phyloP scores from a whole-genome alignment of 2,888 invertebrate species.

The Parnassius smintheus region DNA sequence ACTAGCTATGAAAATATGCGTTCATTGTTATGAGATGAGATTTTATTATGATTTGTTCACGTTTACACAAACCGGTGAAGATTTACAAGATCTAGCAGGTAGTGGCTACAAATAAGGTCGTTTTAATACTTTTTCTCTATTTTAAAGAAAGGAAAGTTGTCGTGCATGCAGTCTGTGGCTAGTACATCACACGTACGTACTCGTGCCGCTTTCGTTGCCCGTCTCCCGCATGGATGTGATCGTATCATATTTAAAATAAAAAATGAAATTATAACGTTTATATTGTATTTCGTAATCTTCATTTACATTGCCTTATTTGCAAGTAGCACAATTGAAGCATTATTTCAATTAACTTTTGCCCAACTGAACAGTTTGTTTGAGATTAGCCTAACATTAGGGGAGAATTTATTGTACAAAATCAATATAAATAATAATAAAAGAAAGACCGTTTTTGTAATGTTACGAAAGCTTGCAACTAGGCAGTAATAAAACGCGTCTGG shows the following conservation, averaged over 20 bases:
- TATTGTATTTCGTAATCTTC: not conserved
- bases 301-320: not conserved
- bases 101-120: constrained; percentile 45
- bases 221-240: not conserved
- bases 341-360: too few relatives aligned
- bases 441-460: constrained; percentile 56
- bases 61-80: too few relatives aligned
- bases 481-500: constrained; percentile 76
- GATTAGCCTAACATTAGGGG: not conserved
- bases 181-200: constrained; percentile 57
- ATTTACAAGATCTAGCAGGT: too few relatives aligned
- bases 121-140: constrained; percentile 71
- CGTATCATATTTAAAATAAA: not conserved
- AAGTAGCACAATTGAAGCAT: too few relatives aligned
- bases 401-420: not conserved
- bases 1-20: too few relatives aligned
- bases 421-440: constrained; percentile 31
- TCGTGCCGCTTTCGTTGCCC: constrained; percentile 51
- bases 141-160: constrained; percentile 72
- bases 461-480: constrained; percentile 74
- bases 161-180: constrained; percentile 55
- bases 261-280: not conserved
- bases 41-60: too few relatives aligned
- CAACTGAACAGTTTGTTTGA: too few relatives aligned
- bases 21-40: too few relatives aligned